These are phyloP conservation scores for Drosophila colorata DNA, from an alignment of 2,888 invertebrate genomes.

Conservation along the genomic window DNA sequence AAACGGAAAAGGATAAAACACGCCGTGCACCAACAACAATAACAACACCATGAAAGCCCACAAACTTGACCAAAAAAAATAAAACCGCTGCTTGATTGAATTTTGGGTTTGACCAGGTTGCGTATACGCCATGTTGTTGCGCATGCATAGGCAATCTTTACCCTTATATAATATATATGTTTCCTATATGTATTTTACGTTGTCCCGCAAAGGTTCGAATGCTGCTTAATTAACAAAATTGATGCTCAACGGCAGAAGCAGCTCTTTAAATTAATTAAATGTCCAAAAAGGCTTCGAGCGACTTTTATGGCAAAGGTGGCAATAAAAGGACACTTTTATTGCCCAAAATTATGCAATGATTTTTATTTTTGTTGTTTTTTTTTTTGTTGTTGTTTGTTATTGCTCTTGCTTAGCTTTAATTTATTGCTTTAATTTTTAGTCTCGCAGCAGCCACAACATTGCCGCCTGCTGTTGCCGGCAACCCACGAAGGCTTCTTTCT, in stretches of 20 bases:
- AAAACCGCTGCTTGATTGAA: constrained; percentile 52
- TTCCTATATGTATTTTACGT: constrained; percentile 18
- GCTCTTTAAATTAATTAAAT: constrained; percentile 56
- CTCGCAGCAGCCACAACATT: constrained; percentile 58
- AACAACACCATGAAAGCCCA: constrained; percentile 10
- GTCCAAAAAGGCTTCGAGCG: constrained; percentile 27
- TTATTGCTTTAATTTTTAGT: constrained; percentile 77
- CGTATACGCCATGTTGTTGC: constrained; percentile 32
- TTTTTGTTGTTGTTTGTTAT: not conserved
- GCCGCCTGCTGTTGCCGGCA: constrained; percentile 43
- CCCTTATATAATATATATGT: not conserved
- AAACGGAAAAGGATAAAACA: constrained; percentile 40
- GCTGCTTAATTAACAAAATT: constrained; percentile 52
- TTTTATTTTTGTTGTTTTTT: constrained; percentile 1
- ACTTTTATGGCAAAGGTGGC: constrained; percentile 44
- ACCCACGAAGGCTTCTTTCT: constrained; percentile 12
- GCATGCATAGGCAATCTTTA: not conserved
- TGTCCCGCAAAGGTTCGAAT: constrained; percentile 34
- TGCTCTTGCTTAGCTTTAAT: constrained; percentile 38
- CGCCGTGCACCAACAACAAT: constrained; percentile 19
- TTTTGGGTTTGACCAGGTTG: constrained; percentile 19
- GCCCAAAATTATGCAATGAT: constrained; percentile 53
- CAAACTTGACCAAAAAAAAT: constrained; percentile 2
- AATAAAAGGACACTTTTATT: constrained; percentile 57
- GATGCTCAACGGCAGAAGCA: not conserved